Percentiles rank a stretch among this genome's conserved stretches.
Evolutionary conservation across 2,113 vertebrate genomes (phyloP).

Genomic region (Leucosticte australis): DNA sequence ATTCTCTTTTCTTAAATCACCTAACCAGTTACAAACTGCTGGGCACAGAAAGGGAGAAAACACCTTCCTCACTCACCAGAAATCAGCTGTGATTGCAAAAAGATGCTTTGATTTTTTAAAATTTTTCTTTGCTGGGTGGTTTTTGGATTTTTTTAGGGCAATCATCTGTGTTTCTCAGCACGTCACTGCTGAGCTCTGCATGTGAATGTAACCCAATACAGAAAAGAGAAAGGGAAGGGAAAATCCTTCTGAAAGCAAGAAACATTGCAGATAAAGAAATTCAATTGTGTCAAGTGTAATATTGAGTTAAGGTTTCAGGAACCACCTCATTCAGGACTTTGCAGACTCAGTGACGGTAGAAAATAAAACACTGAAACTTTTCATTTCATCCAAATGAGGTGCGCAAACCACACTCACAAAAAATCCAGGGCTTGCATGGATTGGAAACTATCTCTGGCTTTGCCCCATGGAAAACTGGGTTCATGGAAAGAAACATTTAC

Average conservation of each 20-base stretch:
- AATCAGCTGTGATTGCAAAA: not conserved
- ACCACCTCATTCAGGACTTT: not conserved
- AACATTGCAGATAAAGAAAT: not conserved
- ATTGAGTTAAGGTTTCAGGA: not conserved
- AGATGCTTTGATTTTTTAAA: not conserved
- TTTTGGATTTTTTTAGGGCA: not conserved
- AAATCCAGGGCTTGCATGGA: not conserved
- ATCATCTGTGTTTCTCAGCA: not conserved
- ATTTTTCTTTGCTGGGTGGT: not conserved
- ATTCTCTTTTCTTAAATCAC: not conserved
- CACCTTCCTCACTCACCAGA: not conserved
- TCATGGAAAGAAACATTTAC: not conserved
- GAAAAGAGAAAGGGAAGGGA: not conserved
- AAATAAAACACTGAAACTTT: not conserved
- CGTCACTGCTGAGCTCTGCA: not conserved
- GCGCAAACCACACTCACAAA: not conserved
- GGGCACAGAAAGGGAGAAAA: not conserved
- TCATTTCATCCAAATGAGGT: not conserved
- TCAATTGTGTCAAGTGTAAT: not conserved
- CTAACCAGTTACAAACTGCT: not conserved
- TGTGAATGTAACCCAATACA: fast-evolving
- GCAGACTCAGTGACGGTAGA: not conserved
- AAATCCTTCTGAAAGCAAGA: not conserved
- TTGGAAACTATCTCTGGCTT: not conserved
- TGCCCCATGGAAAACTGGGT: not conserved